Conservation (phyloP, 1,140 invertebrate species). For the Laupala kohalensis region DNA sequence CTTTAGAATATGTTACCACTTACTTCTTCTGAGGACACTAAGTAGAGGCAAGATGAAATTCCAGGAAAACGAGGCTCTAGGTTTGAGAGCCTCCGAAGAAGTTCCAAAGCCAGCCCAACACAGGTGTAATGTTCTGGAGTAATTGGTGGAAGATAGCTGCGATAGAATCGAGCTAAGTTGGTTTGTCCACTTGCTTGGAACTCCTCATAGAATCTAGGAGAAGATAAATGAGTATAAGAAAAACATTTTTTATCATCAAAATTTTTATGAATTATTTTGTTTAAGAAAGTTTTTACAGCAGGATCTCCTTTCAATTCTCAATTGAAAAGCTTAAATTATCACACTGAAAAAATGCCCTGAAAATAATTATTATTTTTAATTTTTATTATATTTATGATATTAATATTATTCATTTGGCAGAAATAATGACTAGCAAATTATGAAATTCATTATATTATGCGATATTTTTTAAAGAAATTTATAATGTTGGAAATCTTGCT, state of each 20-base stretch:
- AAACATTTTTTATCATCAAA: not conserved
- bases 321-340: not conserved
- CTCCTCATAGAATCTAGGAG: constrained; percentile 51
- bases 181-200: constrained; percentile 46
- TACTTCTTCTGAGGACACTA: constrained; percentile 79
- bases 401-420: too few relatives aligned
- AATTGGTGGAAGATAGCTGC: constrained; percentile 63
- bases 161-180: constrained; percentile 51
- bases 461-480: too few relatives aligned
- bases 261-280: not conserved
- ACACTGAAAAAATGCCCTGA: not conserved
- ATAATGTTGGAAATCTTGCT: too few relatives aligned
- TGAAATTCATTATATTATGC: too few relatives aligned
- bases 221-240: not conserved
- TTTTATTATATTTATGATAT: too few relatives aligned
- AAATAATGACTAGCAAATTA: too few relatives aligned
- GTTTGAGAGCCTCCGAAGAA: constrained; percentile 44
- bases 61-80: constrained; percentile 47
- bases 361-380: too few relatives aligned
- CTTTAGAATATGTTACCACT: too few relatives aligned
- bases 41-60: constrained; percentile 46
- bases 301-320: not conserved
- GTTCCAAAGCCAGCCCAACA: constrained; percentile 70
- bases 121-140: constrained; percentile 67
- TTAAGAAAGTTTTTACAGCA: not conserved